phyloP scores from a whole-genome alignment of 2,888 invertebrate species.

The Odontocolon sp. region DNA sequence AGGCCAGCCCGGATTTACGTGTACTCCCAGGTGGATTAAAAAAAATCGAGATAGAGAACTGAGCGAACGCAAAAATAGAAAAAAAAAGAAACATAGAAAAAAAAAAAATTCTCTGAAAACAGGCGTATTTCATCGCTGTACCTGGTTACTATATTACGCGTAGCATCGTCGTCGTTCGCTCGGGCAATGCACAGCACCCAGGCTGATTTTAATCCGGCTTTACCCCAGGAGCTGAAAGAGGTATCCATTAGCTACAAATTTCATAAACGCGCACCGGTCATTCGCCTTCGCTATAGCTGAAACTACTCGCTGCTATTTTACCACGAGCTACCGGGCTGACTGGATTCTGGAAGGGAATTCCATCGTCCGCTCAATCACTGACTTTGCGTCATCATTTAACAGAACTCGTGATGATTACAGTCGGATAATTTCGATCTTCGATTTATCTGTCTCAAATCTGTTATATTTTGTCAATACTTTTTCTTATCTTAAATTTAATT shows the following conservation, averaged over 20 bases:
- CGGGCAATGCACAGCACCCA: slow-evolving; percentile 42
- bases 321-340: slow-evolving; percentile 48
- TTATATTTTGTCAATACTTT: too few relatives aligned
- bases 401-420: background rate
- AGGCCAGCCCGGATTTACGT: slow-evolving; percentile 4
- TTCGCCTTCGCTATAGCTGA: slow-evolving; percentile 31
- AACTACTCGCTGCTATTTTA: slow-evolving; percentile 4
- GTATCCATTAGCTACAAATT: slow-evolving; percentile 70
- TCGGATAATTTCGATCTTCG: background rate
- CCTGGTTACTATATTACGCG: slow-evolving; percentile 2
- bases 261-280: slow-evolving; percentile 60
- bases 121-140: slow-evolving; percentile 25
- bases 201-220: slow-evolving; percentile 71
- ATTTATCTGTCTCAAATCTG: background rate
- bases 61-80: background rate
- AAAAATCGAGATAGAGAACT: slow-evolving; percentile 15
- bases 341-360: background rate
- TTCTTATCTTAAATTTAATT: too few relatives aligned
- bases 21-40: slow-evolving; percentile 15
- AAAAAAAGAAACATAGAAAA: background rate
- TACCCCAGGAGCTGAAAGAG: slow-evolving; percentile 65
- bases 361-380: background rate
- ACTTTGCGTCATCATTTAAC: slow-evolving; percentile 3
- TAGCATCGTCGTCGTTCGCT: slow-evolving; percentile 29
- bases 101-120: slow-evolving; percentile 21